phyloP scores from a whole-genome alignment of 2,113 vertebrate species.

The Engystomops pustulosus region DNA sequence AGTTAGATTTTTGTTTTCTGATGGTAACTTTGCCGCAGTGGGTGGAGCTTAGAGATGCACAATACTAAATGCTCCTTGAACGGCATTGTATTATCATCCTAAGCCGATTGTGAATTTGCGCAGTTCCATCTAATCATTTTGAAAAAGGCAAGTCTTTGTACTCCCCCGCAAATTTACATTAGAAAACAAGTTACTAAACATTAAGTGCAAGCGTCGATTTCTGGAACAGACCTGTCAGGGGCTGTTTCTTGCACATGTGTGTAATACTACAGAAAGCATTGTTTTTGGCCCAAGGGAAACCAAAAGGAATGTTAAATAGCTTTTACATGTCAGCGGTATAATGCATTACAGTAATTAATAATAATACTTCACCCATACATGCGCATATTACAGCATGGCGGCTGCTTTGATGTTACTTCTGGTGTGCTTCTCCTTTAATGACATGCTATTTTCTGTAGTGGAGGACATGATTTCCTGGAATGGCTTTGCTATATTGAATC shows the following conservation, averaged over 20 bases:
- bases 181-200: neutral
- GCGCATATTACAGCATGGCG: slow-evolving; percentile 4
- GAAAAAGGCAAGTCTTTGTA: neutral
- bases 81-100: neutral
- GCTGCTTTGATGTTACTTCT: slow-evolving; percentile 3
- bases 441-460: neutral
- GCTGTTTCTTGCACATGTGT: slow-evolving; percentile 4
- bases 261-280: slow-evolving; percentile 24
- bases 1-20: neutral
- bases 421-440: neutral
- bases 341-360: slow-evolving; percentile 52
- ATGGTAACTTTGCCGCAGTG: no score
- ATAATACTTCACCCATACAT: slow-evolving; percentile 48
- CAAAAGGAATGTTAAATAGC: slow-evolving; percentile 51
- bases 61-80: neutral
- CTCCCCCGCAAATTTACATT: neutral
- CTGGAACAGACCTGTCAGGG: slow-evolving; percentile 20
- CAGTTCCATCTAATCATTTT: neutral
- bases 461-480: neutral
- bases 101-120: neutral
- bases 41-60: neutral
- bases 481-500: neutral
- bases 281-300: slow-evolving; percentile 36
- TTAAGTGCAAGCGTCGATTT: neutral
- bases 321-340: slow-evolving; percentile 47